These are phyloP conservation scores for Erythrolamprus reginae DNA, from an alignment of 2,113 vertebrate species.

Conservation along the genomic window DNA sequence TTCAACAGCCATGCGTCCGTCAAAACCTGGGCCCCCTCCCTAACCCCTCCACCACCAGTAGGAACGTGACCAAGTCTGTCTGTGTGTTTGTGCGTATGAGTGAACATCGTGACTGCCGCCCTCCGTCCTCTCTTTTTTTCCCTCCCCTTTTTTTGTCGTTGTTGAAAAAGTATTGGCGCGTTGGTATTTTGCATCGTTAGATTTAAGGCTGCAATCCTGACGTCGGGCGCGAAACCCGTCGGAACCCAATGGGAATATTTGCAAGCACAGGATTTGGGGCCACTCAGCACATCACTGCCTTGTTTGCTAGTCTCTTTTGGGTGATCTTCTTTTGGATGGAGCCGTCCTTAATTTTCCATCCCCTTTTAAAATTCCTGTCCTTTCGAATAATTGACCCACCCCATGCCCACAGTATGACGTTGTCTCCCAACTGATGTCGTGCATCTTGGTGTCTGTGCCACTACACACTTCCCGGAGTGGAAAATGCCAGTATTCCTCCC, in stretches of 20 bases:
- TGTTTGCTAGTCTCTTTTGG: slow-evolving; percentile 40
- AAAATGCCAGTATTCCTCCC: slow-evolving; percentile 2
- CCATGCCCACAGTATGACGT: no score
- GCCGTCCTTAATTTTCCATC: not conserved
- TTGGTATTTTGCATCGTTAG: slow-evolving; percentile 21
- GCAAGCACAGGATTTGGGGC: not conserved
- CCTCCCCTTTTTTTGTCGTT: not conserved
- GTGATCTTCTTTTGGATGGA: not conserved
- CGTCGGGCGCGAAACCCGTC: not conserved
- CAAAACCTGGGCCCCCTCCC: slow-evolving; percentile 31
- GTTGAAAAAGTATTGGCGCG: slow-evolving; percentile 3
- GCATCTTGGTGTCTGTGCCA: slow-evolving; percentile 33
- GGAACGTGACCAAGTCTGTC: not conserved
- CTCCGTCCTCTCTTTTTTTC: not conserved
- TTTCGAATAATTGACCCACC: not conserved
- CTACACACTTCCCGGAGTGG: slow-evolving; percentile 29
- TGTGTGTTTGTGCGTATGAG: not conserved
- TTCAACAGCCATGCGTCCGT: not conserved
- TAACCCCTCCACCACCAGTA: not conserved
- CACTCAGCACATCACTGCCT: slow-evolving; percentile 28
- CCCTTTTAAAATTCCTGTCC: not conserved
- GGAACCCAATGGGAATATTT: not conserved
- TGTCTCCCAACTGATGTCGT: slow-evolving; percentile 11
- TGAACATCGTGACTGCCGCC: not conserved
- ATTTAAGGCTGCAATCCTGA: not conserved